Conservation (phyloP, 2,113 vertebrate species). For the Xenotilapia leptura region DNA sequence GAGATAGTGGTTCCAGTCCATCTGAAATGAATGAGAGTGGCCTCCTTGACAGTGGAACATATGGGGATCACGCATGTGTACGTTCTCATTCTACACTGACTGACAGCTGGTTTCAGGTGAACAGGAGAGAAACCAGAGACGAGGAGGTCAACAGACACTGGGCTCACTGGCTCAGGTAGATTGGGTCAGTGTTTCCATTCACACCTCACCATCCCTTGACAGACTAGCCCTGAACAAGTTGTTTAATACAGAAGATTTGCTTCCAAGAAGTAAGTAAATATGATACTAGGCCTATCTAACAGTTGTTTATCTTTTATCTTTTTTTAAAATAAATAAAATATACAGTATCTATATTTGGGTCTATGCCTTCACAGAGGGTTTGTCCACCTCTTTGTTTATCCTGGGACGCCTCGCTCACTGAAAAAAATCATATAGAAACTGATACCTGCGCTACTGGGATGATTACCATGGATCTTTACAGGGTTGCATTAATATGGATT, state of each 20-base stretch:
- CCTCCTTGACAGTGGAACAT: not conserved
- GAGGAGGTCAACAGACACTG: slow-evolving; percentile 33
- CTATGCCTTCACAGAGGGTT: not conserved
- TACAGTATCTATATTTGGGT: not conserved
- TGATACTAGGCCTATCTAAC: not conserved
- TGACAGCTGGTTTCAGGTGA: slow-evolving; percentile 59
- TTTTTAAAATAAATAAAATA: not conserved
- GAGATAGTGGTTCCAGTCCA: not conserved
- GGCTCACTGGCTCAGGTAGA: slow-evolving; percentile 51
- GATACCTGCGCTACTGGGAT: not conserved
- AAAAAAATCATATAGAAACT: not conserved
- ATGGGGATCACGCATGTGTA: slow-evolving; percentile 3
- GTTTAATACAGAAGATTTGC: not conserved
- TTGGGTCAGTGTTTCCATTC: slow-evolving; percentile 61
- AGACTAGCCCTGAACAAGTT: not conserved
- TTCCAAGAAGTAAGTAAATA: not conserved
- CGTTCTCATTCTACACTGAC: not conserved
- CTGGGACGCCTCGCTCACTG: not conserved
- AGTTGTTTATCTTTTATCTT: not conserved
- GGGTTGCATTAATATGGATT: slow-evolving; percentile 9
- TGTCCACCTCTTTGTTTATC: not conserved
- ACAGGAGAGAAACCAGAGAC: slow-evolving; percentile 50
- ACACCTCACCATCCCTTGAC: slow-evolving; percentile 22
- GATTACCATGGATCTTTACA: not conserved
- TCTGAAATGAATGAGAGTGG: slow-evolving; percentile 18